These are phyloP conservation scores for Cephalopachus bancanus DNA, from an alignment of 2,797 vertebrate genomes.

Conservation along the genomic window DNA sequence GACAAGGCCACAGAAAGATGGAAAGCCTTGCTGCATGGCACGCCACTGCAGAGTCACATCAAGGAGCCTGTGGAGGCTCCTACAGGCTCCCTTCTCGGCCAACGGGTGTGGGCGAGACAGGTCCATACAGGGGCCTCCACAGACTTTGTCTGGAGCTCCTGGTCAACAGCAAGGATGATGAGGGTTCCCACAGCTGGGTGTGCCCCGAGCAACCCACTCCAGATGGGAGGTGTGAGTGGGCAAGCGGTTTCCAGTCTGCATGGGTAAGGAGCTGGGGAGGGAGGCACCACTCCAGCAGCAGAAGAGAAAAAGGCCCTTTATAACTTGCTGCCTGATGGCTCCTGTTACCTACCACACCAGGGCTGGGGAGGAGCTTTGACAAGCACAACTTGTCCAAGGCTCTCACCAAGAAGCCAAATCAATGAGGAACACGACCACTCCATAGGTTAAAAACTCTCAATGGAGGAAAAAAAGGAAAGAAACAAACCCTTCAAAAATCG, in stretches of 20 bases:
- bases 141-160: too few relatives aligned
- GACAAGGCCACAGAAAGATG: background rate
- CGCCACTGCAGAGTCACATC: too few relatives aligned
- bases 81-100: background rate
- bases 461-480: too few relatives aligned
- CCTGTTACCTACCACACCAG: too few relatives aligned
- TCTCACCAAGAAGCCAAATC: background rate
- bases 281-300: background rate
- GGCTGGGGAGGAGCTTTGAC: too few relatives aligned
- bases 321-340: background rate
- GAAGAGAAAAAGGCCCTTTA: background rate
- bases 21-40: background rate
- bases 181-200: background rate
- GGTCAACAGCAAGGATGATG: background rate
- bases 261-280: background rate
- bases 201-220: background rate
- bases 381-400: background rate
- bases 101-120: background rate
- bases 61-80: background rate
- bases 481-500: background rate
- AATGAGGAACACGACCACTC: background rate
- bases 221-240: background rate
- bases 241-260: fast-evolving
- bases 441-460: background rate
- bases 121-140: too few relatives aligned